phyloP scores from a whole-genome alignment of 1,140 invertebrate species.

The Papilio polytes region DNA sequence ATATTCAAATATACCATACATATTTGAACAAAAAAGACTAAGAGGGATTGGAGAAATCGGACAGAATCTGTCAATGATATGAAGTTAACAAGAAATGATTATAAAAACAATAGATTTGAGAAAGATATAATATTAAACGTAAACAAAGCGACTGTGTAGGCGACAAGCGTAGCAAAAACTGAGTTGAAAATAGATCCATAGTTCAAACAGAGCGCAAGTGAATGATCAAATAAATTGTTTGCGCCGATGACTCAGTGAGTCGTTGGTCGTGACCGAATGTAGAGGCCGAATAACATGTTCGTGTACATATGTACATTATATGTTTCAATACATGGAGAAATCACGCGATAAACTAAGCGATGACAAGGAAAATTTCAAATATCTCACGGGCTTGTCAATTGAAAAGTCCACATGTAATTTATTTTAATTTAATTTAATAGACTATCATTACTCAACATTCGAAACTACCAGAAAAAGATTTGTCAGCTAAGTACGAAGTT shows the following conservation, averaged over 20 bases:
- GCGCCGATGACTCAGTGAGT: not conserved
- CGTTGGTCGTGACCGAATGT: not conserved
- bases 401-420: not conserved
- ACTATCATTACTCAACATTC: not conserved
- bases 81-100: not conserved
- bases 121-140: not conserved
- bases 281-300: not conserved
- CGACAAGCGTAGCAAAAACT: not conserved
- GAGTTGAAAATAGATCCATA: conserved; percentile 13
- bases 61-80: not conserved
- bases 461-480: not conserved
- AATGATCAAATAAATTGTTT: conserved; percentile 4
- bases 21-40: not conserved
- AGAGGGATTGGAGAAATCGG: too few relatives aligned
- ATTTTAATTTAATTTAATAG: not conserved
- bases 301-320: not conserved
- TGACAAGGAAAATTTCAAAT: not conserved
- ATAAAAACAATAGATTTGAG: not conserved
- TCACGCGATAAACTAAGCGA: not conserved
- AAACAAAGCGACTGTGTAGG: not conserved
- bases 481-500: not conserved
- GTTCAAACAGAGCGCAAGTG: conserved; percentile 9
- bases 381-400: not conserved
- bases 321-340: not conserved
- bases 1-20: not conserved